phyloP scores from a whole-genome alignment of 2,888 invertebrate genomes.

The Acronicta psi region DNA sequence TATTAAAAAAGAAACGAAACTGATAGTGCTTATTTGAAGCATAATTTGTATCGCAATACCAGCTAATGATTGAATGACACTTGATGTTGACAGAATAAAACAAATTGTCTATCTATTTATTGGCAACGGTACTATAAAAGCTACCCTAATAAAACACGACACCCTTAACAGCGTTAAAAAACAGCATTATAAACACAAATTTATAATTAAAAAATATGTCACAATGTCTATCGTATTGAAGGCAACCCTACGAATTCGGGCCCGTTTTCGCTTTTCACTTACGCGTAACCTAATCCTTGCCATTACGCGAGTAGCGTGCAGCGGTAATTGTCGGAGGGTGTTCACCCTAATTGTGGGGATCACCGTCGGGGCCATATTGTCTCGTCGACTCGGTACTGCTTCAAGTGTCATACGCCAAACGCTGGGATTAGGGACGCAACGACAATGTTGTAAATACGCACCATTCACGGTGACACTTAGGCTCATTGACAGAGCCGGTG shows the following conservation, averaged over 20 bases:
- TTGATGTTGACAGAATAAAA: neutral
- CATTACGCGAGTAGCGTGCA: conserved; percentile 80
- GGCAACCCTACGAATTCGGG: conserved; percentile 64
- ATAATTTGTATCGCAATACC: neutral
- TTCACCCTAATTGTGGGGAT: conserved; percentile 80
- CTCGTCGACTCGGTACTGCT: conserved; percentile 54
- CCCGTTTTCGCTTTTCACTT: conserved; percentile 77
- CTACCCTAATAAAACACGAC: conserved; percentile 21
- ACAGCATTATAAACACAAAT: conserved; percentile 35
- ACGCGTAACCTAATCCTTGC: conserved; percentile 80
- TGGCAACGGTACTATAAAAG: neutral
- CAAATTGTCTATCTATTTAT: neutral
- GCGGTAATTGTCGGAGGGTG: conserved; percentile 83
- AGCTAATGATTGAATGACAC: neutral
- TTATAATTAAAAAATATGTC: conserved; percentile 48
- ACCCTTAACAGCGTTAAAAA: conserved; percentile 13
- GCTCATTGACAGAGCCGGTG: conserved; percentile 38
- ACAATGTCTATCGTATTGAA: conserved; percentile 31
- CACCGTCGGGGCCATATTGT: conserved; percentile 72
- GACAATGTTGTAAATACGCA: conserved; percentile 41
- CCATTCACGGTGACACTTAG: conserved; percentile 49
- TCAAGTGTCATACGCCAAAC: conserved; percentile 79
- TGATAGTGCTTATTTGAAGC: neutral
- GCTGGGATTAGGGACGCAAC: conserved; percentile 53
- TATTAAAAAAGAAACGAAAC: too few species aligned